These are phyloP conservation scores for Acipenser ruthenus DNA, from an alignment of 2,797 vertebrate species.

Conservation along the genomic window DNA sequence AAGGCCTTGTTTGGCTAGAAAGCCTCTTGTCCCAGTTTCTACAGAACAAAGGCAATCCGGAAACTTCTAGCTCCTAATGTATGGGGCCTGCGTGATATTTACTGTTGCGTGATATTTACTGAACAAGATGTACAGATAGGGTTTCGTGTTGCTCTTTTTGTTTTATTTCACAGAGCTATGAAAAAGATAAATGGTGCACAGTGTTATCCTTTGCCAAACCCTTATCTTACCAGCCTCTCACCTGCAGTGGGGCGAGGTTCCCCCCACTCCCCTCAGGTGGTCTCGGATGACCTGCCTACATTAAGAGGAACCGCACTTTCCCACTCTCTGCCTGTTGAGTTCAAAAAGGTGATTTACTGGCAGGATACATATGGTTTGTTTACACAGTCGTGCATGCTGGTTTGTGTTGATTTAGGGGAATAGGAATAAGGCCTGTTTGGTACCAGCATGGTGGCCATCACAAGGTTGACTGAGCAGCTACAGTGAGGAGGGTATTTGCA, in stretches of 20 bases:
- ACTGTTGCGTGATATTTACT: constrained; percentile 24
- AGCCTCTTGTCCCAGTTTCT: constrained; percentile 21
- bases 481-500: too few species aligned
- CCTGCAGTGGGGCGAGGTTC: constrained; percentile 6
- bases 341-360: background rate
- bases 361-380: background rate
- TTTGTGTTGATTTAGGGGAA: background rate
- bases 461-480: too few species aligned
- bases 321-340: constrained; percentile 3
- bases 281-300: background rate
- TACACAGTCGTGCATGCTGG: background rate
- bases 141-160: constrained; percentile 34
- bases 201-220: constrained; percentile 41
- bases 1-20: constrained; percentile 30
- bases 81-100: constrained; percentile 35
- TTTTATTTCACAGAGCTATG: constrained; percentile 46
- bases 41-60: constrained; percentile 14
- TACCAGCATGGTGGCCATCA: too few species aligned
- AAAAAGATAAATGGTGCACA: constrained; percentile 57
- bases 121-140: constrained; percentile 42
- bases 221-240: constrained; percentile 44
- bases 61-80: constrained; percentile 29
- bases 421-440: background rate
- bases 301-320: constrained; percentile 1
- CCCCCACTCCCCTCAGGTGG: constrained; percentile 7